These are phyloP conservation scores for Dendrocincla fuliginosa DNA, from an alignment of 2,797 vertebrate genomes.

Conservation along the genomic window DNA sequence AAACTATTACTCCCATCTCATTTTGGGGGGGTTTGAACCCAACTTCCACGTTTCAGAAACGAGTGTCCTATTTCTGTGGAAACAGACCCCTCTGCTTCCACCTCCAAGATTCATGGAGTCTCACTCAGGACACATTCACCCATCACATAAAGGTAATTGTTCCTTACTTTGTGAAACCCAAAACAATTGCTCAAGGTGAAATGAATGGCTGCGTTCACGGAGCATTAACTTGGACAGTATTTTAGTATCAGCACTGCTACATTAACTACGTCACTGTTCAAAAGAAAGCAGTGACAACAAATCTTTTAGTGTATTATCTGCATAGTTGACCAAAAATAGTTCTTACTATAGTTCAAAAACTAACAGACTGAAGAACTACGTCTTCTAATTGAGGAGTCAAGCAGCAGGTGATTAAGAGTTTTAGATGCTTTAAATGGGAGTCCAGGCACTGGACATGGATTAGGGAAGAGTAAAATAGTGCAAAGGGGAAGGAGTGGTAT, in stretches of 20 bases:
- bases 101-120: background rate
- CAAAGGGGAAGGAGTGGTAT: background rate
- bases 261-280: background rate
- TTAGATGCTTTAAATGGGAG: background rate
- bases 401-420: background rate
- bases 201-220: accelerated
- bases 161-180: background rate
- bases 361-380: background rate
- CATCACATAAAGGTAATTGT: background rate
- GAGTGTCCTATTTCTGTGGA: accelerated
- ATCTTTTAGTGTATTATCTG: background rate
- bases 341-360: background rate
- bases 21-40: background rate
- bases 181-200: background rate
- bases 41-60: background rate
- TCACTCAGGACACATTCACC: background rate
- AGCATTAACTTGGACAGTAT: background rate
- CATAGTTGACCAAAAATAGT: background rate
- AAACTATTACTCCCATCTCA: background rate
- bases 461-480: no score
- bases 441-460: background rate
- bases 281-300: background rate
- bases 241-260: background rate
- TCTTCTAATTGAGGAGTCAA: background rate
- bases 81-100: background rate